Evolutionary conservation across 92 coral and sea anemone genomes (phyloP).

Genomic region (Blastomussa wellsi): DNA sequence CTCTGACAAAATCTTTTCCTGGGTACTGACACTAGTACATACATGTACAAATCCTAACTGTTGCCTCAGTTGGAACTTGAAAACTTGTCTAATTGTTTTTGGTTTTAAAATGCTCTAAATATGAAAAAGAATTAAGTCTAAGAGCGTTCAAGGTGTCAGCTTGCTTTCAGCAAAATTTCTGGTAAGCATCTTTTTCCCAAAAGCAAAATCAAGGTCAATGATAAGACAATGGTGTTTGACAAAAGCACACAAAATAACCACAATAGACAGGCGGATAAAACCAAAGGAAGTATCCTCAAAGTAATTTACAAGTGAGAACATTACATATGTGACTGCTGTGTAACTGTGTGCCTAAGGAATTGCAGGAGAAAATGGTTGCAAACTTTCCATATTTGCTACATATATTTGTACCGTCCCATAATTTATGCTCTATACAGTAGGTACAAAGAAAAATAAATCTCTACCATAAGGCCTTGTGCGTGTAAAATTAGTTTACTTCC

Average conservation of each 20-base stretch:
- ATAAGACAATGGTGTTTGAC: background rate
- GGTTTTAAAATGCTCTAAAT: too few relatives aligned
- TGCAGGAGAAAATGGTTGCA: background rate
- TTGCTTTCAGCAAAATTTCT: background rate
- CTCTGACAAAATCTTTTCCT: too few relatives aligned
- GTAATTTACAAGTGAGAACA: background rate
- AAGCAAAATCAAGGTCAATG: background rate
- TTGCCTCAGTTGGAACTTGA: too few relatives aligned
- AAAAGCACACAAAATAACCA: background rate
- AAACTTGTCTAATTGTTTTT: too few relatives aligned
- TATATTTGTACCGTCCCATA: too few relatives aligned
- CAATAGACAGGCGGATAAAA: background rate
- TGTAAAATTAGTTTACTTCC: background rate
- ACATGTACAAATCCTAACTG: too few relatives aligned
- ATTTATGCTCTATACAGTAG: background rate
- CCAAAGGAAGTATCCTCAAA: conserved; percentile 13
- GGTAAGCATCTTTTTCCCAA: background rate
- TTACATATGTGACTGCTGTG: background rate
- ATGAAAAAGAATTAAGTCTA: too few relatives aligned
- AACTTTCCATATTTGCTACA: background rate
- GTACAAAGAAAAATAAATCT: background rate
- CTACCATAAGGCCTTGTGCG: background rate
- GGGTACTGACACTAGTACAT: too few relatives aligned
- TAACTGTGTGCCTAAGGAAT: background rate
- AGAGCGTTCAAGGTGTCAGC: background rate